These are phyloP conservation scores for Sisyra nigra DNA, from an alignment of 2,888 invertebrate species.

Conservation along the genomic window DNA sequence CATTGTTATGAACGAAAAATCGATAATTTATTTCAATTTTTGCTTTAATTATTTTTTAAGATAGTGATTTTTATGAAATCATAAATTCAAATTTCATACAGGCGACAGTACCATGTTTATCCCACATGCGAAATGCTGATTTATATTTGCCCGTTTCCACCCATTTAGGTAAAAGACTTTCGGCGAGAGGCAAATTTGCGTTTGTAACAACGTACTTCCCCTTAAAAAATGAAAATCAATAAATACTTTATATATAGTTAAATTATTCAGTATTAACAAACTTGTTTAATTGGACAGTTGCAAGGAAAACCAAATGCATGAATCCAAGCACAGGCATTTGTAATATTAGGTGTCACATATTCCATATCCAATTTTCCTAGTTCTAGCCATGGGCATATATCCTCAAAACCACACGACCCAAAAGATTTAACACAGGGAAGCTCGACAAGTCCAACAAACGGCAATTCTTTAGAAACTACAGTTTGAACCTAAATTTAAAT, in stretches of 20 bases:
- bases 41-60: too few relatives aligned
- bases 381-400: conserved; percentile 2
- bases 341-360: conserved; percentile 1
- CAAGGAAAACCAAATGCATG: conserved; percentile 3
- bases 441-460: conserved; percentile 1
- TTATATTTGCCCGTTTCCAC: not conserved
- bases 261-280: not conserved
- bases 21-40: too few relatives aligned
- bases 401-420: conserved; percentile 1
- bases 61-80: too few relatives aligned
- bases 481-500: not conserved
- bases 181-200: not conserved
- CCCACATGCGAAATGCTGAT: too few relatives aligned
- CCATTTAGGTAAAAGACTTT: conserved; percentile 2
- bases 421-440: conserved; percentile 1
- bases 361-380: not conserved
- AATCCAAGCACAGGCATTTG: conserved; percentile 4
- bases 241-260: not conserved
- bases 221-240: not conserved
- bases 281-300: not conserved
- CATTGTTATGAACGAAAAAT: too few relatives aligned
- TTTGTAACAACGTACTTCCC: not conserved
- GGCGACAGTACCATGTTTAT: too few relatives aligned
- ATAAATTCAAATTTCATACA: too few relatives aligned
- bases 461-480: not conserved